Conservation (phyloP, 2,797 vertebrate genomes). For the Platyrinchus mystaceus region DNA sequence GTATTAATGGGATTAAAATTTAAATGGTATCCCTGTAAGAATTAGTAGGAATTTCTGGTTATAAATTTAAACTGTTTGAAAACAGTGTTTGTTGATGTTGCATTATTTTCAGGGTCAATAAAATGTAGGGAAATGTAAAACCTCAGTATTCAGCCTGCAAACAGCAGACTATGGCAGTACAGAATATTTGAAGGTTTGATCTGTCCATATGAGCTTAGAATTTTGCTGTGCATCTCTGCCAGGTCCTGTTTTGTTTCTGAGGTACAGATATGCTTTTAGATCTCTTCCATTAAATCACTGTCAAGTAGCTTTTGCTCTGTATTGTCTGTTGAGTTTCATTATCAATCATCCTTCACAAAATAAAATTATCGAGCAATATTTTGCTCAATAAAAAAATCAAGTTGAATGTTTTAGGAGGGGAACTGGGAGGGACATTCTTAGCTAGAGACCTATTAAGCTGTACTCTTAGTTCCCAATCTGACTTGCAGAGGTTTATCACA, state of each 20-base stretch:
- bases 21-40: neutral
- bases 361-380: no score
- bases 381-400: neutral
- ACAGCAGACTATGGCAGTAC: neutral
- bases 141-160: neutral
- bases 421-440: neutral
- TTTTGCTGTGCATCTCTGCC: neutral
- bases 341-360: neutral
- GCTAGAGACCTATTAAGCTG: neutral
- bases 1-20: neutral
- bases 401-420: neutral
- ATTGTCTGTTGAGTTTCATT: neutral
- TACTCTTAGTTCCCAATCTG: neutral
- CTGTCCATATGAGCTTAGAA: neutral
- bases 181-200: neutral
- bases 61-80: neutral
- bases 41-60: neutral
- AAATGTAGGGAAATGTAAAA: neutral
- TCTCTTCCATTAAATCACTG: neutral
- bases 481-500: slow-evolving; percentile 82
- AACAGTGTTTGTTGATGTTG: neutral
- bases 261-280: neutral
- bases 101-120: neutral
- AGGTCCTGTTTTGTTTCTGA: neutral
- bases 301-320: neutral